Percentiles rank a stretch among this genome's conserved stretches.
Evolutionary conservation across 2,797 vertebrate genomes (phyloP).

Genomic region (Acrossocheilus wenchowensis): DNA sequence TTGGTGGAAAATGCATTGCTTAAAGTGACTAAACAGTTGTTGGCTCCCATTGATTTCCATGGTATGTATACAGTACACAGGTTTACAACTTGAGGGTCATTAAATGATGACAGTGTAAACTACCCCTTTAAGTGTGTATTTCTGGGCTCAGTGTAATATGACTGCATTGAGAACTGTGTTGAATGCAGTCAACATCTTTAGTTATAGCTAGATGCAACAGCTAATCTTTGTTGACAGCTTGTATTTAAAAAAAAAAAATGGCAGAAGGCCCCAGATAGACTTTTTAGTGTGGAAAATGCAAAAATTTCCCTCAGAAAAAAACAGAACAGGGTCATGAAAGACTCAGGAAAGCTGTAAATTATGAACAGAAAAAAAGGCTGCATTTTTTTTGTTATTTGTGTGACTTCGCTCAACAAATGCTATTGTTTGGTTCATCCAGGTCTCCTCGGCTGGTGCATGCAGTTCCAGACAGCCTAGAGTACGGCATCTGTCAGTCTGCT

Average conservation of each 20-base stretch:
- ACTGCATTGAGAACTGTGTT: not conserved
- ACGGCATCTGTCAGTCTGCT: slow-evolving; percentile 61
- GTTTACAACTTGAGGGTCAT: not conserved
- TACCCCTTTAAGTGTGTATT: not conserved
- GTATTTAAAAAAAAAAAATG: not conserved
- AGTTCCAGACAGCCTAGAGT: slow-evolving; percentile 55
- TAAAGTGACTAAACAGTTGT: not conserved
- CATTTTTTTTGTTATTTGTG: slow-evolving; percentile 37
- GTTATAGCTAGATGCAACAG: not conserved
- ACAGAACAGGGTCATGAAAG: slow-evolving; percentile 5
- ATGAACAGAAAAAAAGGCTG: slow-evolving; percentile 38
- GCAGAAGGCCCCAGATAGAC: not conserved
- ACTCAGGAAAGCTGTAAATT: slow-evolving; percentile 47
- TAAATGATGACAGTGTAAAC: not conserved
- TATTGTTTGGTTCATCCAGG: slow-evolving; percentile 61
- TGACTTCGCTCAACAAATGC: slow-evolving; percentile 58
- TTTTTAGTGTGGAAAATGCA: slow-evolving; percentile 3
- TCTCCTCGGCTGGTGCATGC: slow-evolving; percentile 56
- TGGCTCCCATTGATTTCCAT: not conserved
- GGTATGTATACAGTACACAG: not conserved
- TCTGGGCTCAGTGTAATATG: not conserved
- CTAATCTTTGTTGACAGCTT: not conserved
- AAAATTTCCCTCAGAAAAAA: slow-evolving; percentile 27
- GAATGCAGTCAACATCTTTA: not conserved
- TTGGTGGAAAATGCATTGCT: not conserved